Percentiles rank a stretch among this genome's conserved stretches.
phyloP scores from a whole-genome alignment of 2,888 invertebrate genomes.

The Agelastica alni region DNA sequence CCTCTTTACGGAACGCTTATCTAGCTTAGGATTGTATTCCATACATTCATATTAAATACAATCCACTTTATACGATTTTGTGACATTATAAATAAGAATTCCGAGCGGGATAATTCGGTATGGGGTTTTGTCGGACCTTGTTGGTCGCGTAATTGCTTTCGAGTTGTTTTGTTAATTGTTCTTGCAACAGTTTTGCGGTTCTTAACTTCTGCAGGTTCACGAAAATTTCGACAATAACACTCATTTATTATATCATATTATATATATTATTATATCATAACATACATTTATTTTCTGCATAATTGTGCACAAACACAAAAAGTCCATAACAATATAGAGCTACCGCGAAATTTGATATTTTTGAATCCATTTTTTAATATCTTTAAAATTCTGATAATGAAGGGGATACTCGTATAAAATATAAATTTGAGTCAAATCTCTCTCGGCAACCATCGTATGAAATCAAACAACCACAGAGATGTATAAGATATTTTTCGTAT shows the following conservation, averaged over 20 bases:
- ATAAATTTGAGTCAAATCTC: too few species aligned
- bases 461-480: too few species aligned
- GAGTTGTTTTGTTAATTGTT: constrained; percentile 38
- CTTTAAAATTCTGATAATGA: too few species aligned
- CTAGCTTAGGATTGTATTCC: constrained; percentile 45
- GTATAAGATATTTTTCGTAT: not conserved
- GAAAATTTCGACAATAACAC: not conserved
- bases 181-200: constrained; percentile 14
- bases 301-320: too few species aligned
- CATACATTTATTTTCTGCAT: too few species aligned
- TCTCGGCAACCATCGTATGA: too few species aligned
- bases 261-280: too few species aligned
- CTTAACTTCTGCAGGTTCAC: constrained; percentile 1
- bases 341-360: too few species aligned
- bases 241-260: too few species aligned
- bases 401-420: too few species aligned
- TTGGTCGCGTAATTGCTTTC: constrained; percentile 38
- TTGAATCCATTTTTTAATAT: too few species aligned
- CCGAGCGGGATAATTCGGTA: constrained; percentile 31
- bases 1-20: constrained; percentile 36
- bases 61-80: constrained; percentile 33
- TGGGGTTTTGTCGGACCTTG: constrained; percentile 7
- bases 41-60: constrained; percentile 49
- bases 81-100: constrained; percentile 45
- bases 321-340: too few species aligned